Percentiles rank a stretch among this genome's conserved stretches.
phyloP scores from a whole-genome alignment of 1,140 invertebrate species.

The Drosophila santomea region DNA sequence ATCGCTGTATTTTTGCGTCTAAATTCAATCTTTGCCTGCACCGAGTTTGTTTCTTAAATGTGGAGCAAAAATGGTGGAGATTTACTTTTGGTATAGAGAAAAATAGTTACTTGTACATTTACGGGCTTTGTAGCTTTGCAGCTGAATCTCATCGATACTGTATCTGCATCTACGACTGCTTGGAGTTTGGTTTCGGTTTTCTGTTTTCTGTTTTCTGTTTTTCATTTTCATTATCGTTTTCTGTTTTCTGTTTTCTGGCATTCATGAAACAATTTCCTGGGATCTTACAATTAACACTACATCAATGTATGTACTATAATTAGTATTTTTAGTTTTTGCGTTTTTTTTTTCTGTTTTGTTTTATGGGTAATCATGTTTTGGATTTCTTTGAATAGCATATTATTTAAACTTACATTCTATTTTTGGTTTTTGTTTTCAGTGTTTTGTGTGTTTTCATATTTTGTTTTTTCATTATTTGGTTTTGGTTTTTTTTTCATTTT shows the following conservation, averaged over 20 bases:
- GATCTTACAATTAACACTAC: conserved; percentile 78
- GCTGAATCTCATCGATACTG: conserved; percentile 38
- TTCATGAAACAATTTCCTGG: conserved; percentile 70
- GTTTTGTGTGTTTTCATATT: conserved; percentile 27
- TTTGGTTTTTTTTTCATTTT: conserved; percentile 24
- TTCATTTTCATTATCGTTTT: conserved; percentile 24
- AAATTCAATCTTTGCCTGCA: conserved; percentile 57
- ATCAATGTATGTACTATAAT: conserved; percentile 84
- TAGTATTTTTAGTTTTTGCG: conserved; percentile 78
- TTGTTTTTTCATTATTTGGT: conserved; percentile 31
- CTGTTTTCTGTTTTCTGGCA: conserved; percentile 57
- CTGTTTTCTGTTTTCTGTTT: conserved; percentile 20
- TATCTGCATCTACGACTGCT: conserved; percentile 38
- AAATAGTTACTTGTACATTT: conserved; percentile 81
- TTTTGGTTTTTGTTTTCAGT: conserved; percentile 52
- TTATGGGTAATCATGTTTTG: conserved; percentile 82
- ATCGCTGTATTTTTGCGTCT: conserved; percentile 19
- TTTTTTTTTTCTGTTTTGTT: conserved; percentile 49
- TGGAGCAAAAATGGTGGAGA: conserved; percentile 78
- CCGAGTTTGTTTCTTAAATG: conserved; percentile 64
- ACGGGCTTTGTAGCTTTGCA: conserved; percentile 39
- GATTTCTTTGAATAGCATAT: conserved; percentile 84
- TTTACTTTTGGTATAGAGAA: conserved; percentile 76
- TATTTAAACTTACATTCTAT: conserved; percentile 58
- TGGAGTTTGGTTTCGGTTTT: conserved; percentile 45